Conservation (phyloP, 2,797 vertebrate species). For the Synaphobranchus kaupii region DNA sequence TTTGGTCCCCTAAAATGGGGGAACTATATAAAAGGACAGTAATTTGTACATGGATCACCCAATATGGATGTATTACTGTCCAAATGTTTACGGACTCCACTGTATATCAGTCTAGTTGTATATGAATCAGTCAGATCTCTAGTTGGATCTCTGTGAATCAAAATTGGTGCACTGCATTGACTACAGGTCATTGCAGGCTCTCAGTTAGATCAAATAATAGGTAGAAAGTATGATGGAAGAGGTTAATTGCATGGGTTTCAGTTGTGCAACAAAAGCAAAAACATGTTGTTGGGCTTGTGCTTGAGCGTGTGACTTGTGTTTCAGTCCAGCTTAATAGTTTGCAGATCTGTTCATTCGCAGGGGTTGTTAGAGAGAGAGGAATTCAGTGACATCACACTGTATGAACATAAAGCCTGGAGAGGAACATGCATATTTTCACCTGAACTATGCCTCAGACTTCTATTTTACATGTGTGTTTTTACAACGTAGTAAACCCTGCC, state of each 20-base stretch:
- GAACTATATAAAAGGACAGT: neutral
- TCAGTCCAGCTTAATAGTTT: slow-evolving; percentile 8
- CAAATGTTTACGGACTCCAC: neutral
- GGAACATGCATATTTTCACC: slow-evolving; percentile 12
- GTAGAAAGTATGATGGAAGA: neutral
- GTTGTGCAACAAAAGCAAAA: slow-evolving; percentile 6
- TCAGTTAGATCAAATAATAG: neutral
- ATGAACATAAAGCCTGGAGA: neutral
- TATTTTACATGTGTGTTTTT: slow-evolving; percentile 48
- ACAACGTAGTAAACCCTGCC: slow-evolving; percentile 46
- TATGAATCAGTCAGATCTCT: neutral
- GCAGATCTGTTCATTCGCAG: slow-evolving; percentile 15
- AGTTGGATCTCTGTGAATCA: neutral
- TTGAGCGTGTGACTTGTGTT: slow-evolving; percentile 7
- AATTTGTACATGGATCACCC: neutral
- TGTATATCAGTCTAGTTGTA: neutral
- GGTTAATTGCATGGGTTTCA: neutral
- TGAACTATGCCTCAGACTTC: slow-evolving; percentile 27
- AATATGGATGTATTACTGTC: neutral
- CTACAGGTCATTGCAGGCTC: neutral
- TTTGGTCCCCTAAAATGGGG: neutral
- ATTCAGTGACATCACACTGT: slow-evolving; percentile 34
- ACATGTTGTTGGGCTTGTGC: slow-evolving; percentile 6
- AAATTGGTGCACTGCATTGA: neutral
- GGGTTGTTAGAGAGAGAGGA: slow-evolving; percentile 23